Evolutionary conservation across 2,797 vertebrate genomes (phyloP).

Genomic region (Coregonus sp.): DNA sequence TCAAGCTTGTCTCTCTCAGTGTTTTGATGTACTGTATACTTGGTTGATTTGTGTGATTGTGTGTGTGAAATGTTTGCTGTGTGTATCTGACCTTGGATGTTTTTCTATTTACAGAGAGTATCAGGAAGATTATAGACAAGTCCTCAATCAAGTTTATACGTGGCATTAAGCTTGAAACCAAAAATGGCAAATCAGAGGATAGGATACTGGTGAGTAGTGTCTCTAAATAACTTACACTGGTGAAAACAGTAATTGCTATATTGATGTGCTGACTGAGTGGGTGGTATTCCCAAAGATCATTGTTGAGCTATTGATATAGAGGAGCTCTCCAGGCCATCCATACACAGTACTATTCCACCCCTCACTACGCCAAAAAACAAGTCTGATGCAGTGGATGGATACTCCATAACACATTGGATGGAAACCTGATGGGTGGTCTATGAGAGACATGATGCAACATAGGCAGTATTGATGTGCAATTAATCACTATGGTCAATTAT

Average conservation of each 20-base stretch:
- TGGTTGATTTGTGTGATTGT: conserved; percentile 19
- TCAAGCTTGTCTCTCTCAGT: conserved; percentile 24
- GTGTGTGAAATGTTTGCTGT: not conserved
- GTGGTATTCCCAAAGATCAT: not conserved
- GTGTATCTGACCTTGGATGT: not conserved
- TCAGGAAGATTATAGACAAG: conserved; percentile 85
- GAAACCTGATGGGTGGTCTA: conserved; percentile 7
- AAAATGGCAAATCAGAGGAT: conserved; percentile 86
- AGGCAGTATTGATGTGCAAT: conserved; percentile 4
- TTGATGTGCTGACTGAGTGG: not conserved
- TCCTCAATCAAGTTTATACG: conserved; percentile 82
- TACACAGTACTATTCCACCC: not conserved
- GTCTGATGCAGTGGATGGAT: not conserved
- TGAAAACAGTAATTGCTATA: not conserved
- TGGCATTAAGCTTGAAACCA: conserved; percentile 84
- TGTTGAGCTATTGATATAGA: not conserved
- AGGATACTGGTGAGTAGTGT: conserved; percentile 82
- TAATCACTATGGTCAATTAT: conserved; percentile 17
- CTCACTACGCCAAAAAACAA: not conserved
- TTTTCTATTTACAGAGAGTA: conserved; percentile 78
- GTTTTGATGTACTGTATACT: conserved; percentile 17
- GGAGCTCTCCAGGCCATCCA: not conserved
- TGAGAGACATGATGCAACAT: conserved; percentile 27
- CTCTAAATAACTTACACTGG: not conserved
- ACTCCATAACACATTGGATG: not conserved